Conservation (phyloP, 2,797 vertebrate species). For the Limosa lapponica region DNA sequence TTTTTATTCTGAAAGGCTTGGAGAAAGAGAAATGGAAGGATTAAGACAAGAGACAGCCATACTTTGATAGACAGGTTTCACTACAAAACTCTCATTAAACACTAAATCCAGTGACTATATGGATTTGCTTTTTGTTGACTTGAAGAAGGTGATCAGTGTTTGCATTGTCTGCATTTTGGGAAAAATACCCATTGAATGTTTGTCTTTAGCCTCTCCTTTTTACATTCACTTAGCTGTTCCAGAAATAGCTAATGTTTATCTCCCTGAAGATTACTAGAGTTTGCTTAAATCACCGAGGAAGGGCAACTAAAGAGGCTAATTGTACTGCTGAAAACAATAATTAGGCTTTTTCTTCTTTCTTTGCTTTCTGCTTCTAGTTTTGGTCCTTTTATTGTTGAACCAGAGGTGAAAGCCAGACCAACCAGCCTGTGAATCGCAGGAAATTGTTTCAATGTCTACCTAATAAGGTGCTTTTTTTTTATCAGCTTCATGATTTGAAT, state of each 20-base stretch:
- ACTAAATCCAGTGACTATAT: background rate
- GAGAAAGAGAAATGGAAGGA: background rate
- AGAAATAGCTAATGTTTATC: slow-evolving; percentile 31
- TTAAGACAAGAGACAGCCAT: background rate
- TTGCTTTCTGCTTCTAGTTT: slow-evolving; percentile 20
- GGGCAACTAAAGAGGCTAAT: slow-evolving; percentile 44
- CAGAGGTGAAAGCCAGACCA: background rate
- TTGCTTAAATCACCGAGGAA: slow-evolving; percentile 35
- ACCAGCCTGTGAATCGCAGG: background rate
- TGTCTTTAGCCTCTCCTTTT: background rate
- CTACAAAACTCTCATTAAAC: background rate
- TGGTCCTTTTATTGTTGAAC: background rate
- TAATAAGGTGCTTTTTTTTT: background rate
- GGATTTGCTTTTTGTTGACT: background rate
- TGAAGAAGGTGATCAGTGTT: background rate
- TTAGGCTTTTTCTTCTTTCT: background rate
- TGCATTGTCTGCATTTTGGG: background rate
- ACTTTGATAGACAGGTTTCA: background rate
- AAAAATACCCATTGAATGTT: background rate
- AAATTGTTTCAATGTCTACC: background rate
- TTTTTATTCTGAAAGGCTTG: background rate
- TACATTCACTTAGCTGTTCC: slow-evolving; percentile 11
- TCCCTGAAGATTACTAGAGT: slow-evolving; percentile 2
- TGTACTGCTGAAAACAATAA: slow-evolving; percentile 52
- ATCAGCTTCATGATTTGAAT: background rate